Conservation (phyloP, 2,113 vertebrate genomes). For the Pampusana beccarii region DNA sequence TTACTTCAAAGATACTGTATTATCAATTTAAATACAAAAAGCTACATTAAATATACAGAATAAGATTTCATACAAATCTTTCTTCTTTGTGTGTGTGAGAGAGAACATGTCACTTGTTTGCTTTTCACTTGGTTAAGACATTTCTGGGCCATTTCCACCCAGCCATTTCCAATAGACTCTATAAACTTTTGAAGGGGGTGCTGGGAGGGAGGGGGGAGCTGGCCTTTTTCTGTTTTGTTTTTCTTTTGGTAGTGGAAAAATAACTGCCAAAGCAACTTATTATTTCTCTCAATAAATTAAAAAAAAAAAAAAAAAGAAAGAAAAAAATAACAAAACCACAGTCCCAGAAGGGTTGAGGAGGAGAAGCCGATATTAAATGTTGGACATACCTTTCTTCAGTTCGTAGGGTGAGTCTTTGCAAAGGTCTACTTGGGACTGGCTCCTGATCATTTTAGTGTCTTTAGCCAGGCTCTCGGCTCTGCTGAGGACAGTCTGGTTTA, state of each 20-base stretch:
- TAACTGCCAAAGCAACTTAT: constrained; percentile 74
- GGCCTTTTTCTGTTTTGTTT: constrained; percentile 74
- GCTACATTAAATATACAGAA: constrained; percentile 99
- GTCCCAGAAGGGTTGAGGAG: constrained; percentile 64
- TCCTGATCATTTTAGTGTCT: constrained; percentile 90
- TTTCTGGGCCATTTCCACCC: constrained; percentile 82
- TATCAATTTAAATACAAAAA: constrained; percentile 99
- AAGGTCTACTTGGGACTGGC: constrained; percentile 94
- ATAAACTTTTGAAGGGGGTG: constrained; percentile 84
- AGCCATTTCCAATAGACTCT: constrained; percentile 88
- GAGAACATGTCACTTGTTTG: constrained; percentile 50
- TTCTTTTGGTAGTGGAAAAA: constrained; percentile 74
- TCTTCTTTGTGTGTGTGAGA: constrained; percentile 67
- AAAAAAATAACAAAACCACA: neutral
- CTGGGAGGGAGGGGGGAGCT: neutral
- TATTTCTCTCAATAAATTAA: constrained; percentile 78
- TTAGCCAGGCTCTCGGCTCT: constrained; percentile 95
- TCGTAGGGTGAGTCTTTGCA: constrained; percentile 99
- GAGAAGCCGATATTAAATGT: constrained; percentile 93
- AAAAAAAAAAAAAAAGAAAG: neutral
- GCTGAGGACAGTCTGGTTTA: constrained; percentile 98
- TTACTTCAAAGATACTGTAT: constrained; percentile 99
- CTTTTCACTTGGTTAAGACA: constrained; percentile 90
- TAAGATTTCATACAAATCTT: constrained; percentile 98
- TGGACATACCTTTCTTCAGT: constrained; percentile 99